A percentile compares a stretch with the other conserved stretches of the same genome.
Evolutionary conservation across 2,113 vertebrate genomes (phyloP).

Genomic region (Pterocles orientalis): DNA sequence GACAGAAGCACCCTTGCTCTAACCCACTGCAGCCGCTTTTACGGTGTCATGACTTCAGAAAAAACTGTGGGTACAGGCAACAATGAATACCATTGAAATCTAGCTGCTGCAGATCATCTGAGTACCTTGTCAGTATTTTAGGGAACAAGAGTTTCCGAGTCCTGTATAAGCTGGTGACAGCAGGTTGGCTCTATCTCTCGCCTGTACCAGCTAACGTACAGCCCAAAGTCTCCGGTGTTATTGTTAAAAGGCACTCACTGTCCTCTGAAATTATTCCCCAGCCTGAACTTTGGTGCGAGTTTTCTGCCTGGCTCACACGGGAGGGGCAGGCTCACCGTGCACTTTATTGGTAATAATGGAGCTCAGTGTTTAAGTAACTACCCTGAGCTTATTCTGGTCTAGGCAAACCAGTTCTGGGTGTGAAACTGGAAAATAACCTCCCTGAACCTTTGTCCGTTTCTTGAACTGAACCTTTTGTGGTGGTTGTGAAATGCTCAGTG

Average conservation of each 20-base stretch:
- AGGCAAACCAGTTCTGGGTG: slow-evolving; percentile 67
- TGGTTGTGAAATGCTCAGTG: background rate
- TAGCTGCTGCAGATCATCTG: background rate
- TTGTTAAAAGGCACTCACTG: background rate
- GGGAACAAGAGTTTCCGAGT: background rate
- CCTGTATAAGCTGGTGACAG: background rate
- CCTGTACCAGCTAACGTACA: background rate
- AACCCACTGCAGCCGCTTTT: background rate
- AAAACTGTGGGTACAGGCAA: background rate
- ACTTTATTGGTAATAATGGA: slow-evolving; percentile 51
- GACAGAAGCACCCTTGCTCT: background rate
- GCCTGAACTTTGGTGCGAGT: slow-evolving; percentile 62
- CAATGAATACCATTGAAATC: background rate
- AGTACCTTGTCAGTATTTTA: background rate
- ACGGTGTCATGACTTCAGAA: background rate
- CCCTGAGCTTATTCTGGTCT: slow-evolving; percentile 49
- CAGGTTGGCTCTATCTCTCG: background rate
- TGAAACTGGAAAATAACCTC: slow-evolving; percentile 61
- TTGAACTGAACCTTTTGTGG: slow-evolving; percentile 14
- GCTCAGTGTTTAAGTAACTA: slow-evolving; percentile 51
- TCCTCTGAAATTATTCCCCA: background rate
- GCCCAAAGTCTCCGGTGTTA: background rate
- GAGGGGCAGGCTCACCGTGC: slow-evolving; percentile 46
- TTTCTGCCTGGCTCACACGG: slow-evolving; percentile 39
- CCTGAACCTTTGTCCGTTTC: slow-evolving; percentile 57